Conservation (phyloP, 2,113 vertebrate genomes). For the Hyla sarda region DNA sequence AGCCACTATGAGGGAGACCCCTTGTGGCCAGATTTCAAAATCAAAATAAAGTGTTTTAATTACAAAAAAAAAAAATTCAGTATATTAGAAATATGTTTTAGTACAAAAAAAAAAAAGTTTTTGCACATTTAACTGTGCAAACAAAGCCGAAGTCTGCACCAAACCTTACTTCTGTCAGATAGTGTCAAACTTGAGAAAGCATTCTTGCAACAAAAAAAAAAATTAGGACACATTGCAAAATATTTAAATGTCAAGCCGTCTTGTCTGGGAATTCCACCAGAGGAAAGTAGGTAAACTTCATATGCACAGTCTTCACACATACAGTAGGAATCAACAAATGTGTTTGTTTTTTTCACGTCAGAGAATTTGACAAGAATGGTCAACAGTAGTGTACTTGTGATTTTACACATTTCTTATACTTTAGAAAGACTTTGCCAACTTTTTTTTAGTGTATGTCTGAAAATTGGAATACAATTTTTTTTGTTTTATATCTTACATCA, state of each 20-base stretch:
- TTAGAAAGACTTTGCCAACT: neutral
- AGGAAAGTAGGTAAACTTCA: neutral
- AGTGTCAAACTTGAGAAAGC: neutral
- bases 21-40: too few species aligned
- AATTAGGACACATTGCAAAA: neutral
- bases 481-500: neutral
- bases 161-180: neutral
- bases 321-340: neutral
- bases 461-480: neutral
- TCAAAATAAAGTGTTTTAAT: too few species aligned
- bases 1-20: too few species aligned
- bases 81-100: too few species aligned
- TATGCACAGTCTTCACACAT: conserved; percentile 4
- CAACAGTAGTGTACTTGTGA: neutral
- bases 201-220: neutral
- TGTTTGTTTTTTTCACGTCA: neutral
- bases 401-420: neutral
- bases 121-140: too few species aligned
- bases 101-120: too few species aligned
- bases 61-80: too few species aligned
- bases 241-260: conserved; percentile 25
- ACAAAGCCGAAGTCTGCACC: too few species aligned
- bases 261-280: conserved; percentile 8
- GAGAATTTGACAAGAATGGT: neutral
- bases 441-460: neutral